phyloP scores from a whole-genome alignment of 2,888 invertebrate genomes.

The Myopa testacea region DNA sequence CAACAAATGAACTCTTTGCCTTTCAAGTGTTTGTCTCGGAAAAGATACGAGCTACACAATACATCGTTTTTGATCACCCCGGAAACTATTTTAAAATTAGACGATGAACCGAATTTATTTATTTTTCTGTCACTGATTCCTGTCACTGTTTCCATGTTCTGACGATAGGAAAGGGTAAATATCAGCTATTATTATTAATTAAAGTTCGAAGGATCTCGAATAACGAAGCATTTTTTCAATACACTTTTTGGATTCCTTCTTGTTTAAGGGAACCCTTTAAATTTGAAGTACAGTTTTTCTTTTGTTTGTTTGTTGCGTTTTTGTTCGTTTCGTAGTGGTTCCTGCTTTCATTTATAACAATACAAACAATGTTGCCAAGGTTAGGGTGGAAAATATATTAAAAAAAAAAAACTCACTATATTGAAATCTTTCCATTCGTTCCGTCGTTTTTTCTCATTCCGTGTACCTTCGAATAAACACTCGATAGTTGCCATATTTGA shows the following conservation, averaged over 20 bases:
- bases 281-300: background rate
- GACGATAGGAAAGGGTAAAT: background rate
- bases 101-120: too few relatives aligned
- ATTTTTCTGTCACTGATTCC: too few relatives aligned
- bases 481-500: background rate
- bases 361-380: constrained; percentile 11
- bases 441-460: background rate
- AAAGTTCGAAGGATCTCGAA: background rate
- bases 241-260: background rate
- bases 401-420: background rate
- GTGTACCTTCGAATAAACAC: background rate
- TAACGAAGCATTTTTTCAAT: background rate
- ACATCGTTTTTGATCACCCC: too few relatives aligned
- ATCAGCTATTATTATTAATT: background rate
- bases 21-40: too few relatives aligned
- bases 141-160: too few relatives aligned
- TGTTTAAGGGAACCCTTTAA: background rate
- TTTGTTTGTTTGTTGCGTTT: background rate
- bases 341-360: background rate
- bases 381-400: background rate
- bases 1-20: too few relatives aligned
- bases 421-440: background rate
- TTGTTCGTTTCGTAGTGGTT: too few relatives aligned
- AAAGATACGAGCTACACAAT: too few relatives aligned
- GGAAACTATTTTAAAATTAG: too few relatives aligned